Percentiles rank a stretch among this genome's conserved stretches.
Evolutionary conservation across 2,888 invertebrate species (phyloP).

Genomic region (Latheticus oryzae): DNA sequence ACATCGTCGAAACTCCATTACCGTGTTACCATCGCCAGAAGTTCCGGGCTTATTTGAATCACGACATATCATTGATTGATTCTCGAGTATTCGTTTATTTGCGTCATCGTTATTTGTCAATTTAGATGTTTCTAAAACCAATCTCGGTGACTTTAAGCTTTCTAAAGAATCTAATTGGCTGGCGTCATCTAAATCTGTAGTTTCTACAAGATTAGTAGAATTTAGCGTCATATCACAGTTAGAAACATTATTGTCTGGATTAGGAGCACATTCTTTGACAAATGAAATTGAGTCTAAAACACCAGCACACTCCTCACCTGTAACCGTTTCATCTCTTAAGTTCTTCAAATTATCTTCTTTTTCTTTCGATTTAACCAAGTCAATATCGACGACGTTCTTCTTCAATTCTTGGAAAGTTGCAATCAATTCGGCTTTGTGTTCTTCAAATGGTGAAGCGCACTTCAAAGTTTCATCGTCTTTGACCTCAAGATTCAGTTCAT

Average conservation of each 20-base stretch:
- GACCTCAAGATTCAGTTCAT: slow-evolving; percentile 50
- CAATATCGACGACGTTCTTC: slow-evolving; percentile 48
- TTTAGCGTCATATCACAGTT: slow-evolving; percentile 54
- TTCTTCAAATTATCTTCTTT: slow-evolving; percentile 37
- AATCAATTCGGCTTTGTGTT: slow-evolving; percentile 59
- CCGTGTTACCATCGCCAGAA: slow-evolving; percentile 28
- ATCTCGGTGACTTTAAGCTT: slow-evolving; percentile 61
- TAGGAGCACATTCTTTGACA: slow-evolving; percentile 50
- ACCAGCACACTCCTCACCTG: slow-evolving; percentile 62
- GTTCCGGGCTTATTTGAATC: slow-evolving; percentile 39
- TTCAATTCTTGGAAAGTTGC: slow-evolving; percentile 61
- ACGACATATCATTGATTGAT: slow-evolving; percentile 37
- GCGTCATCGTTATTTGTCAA: slow-evolving; percentile 36
- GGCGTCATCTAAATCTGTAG: slow-evolving; percentile 2
- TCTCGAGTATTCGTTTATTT: slow-evolving; percentile 28
- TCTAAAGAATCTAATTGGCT: slow-evolving; percentile 51
- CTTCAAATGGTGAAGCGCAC: slow-evolving; percentile 56
- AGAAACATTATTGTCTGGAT: slow-evolving; percentile 48
- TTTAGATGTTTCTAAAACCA: slow-evolving; percentile 57
- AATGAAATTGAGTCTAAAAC: slow-evolving; percentile 55
- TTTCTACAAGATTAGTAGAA: slow-evolving; percentile 27
- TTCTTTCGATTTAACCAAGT: slow-evolving; percentile 26
- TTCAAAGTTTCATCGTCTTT: slow-evolving; percentile 43
- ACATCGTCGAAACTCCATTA: slow-evolving; percentile 19
- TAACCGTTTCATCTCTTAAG: slow-evolving; percentile 44